These are phyloP conservation scores for Chaetops frenatus DNA, from an alignment of 2,113 vertebrate species.

Conservation along the genomic window DNA sequence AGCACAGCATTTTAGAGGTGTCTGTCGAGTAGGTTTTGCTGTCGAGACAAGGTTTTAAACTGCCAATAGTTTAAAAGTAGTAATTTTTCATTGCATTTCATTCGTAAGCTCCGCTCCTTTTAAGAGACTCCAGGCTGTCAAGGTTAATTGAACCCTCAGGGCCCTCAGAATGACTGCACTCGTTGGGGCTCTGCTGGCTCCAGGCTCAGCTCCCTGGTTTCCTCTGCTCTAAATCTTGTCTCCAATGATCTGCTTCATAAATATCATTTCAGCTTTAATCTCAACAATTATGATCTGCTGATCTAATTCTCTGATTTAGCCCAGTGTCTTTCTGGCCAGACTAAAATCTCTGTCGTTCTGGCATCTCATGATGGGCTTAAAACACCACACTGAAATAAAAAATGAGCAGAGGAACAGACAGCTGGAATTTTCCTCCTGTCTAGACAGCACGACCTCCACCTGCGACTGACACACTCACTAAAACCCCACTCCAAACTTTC, in stretches of 20 bases:
- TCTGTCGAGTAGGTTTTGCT: conserved; percentile 34
- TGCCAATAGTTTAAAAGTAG: conserved; percentile 55
- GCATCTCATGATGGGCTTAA: background rate
- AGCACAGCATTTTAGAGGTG: background rate
- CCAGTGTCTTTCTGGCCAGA: background rate
- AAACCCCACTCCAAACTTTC: background rate
- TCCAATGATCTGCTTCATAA: conserved; percentile 26
- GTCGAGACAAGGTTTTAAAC: conserved; percentile 58
- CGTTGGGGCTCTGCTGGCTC: conserved; percentile 1
- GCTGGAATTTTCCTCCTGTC: background rate
- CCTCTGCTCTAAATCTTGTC: conserved; percentile 36
- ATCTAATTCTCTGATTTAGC: background rate
- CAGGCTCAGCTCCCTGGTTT: background rate
- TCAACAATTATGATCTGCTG: background rate
- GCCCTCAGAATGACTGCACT: background rate
- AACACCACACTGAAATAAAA: background rate
- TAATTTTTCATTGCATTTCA: conserved; percentile 53
- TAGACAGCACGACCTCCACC: background rate
- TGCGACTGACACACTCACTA: background rate
- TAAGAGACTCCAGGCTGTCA: conserved; percentile 54
- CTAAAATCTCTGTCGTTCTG: background rate
- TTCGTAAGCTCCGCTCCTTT: conserved; percentile 6
- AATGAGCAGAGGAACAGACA: background rate
- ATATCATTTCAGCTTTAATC: conserved; percentile 39
- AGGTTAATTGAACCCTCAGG: conserved; percentile 64